Evolutionary conservation across 2,113 vertebrate species (phyloP), one percentile per base, ranked within the genome.

Genomic region (Cebidichthys violaceus): DNA sequence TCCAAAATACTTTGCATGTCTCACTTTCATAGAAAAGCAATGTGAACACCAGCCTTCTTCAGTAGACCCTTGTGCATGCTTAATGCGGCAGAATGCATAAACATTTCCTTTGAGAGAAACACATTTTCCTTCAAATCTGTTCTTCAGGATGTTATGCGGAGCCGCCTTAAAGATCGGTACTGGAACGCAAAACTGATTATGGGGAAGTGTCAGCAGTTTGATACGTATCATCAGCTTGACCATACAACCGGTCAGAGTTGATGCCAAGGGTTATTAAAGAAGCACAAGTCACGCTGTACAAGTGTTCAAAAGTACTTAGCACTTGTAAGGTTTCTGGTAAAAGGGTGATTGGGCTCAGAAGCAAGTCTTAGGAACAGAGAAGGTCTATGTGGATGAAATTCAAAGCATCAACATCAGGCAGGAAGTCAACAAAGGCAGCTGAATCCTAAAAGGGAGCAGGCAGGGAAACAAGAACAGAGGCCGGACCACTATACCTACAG

Each of bases 31-130:
- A 45, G 18, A 65, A 70, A 75, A 70, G n/a, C 14, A 47, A 60
- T 6, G 43, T 64, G 43, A 22, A 71, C 43, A 59, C 17, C 61
- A 71, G 41, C 4, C 6, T 15, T 41, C 45, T 84, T 87, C 86
- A 84, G 79, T 75, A 72, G 33, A 54, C 4, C 7, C 3, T 4
- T 57, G 68, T 86, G 55, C 61, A 82, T 85, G 75, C 57, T 50
- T 75, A 64, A 83, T 81, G 67, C 8, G 61, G 74, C 29, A 27
- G 2, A 18, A 65, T 9, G n/a, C 37, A 82, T 67, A 60, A 74
- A 82, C 57, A 73, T 57, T 37, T 67, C 50, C 54, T 76, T 47
- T 20, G 27, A 76, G 57, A 65, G 22, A 62, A 73, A 33, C 2
- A 39, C 14, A 9, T 43, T 66, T 50, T 59, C 41, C 57, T 72